These are phyloP conservation scores for Linyphia triangularis DNA, from an alignment of 2,888 invertebrate genomes.

Conservation along the genomic window DNA sequence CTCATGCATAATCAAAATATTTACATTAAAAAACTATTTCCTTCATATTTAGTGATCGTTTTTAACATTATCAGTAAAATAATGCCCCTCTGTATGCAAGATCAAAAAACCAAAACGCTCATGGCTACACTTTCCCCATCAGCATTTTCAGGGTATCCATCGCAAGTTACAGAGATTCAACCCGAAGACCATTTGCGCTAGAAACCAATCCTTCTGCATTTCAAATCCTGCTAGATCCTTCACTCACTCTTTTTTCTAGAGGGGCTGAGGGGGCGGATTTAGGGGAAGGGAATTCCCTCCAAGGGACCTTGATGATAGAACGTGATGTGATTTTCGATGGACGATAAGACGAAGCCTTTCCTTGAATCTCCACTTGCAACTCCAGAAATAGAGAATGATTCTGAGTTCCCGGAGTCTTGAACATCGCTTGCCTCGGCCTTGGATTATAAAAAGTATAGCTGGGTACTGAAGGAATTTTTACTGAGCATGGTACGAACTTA, in stretches of 20 bases:
- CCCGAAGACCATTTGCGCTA: slow-evolving; percentile 16
- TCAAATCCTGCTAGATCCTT: slow-evolving; percentile 28
- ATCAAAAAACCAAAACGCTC: too few species aligned
- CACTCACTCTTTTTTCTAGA: background rate
- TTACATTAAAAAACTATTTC: too few species aligned
- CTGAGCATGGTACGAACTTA: too few species aligned
- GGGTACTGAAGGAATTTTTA: too few species aligned
- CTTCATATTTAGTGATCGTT: too few species aligned
- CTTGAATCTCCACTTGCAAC: background rate
- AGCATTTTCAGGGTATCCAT: too few species aligned
- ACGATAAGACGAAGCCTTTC: slow-evolving; percentile 44
- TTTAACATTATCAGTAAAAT: too few species aligned
- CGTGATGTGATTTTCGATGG: slow-evolving; percentile 62
- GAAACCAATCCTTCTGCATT: slow-evolving; percentile 33
- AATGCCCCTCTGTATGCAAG: too few species aligned
- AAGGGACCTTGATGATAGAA: slow-evolving; percentile 44
- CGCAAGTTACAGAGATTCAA: too few species aligned
- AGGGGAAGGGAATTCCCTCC: background rate
- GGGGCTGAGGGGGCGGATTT: background rate
- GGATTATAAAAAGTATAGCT: too few species aligned
- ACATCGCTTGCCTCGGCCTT: background rate
- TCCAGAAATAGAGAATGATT: slow-evolving; percentile 32
- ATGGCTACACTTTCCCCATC: too few species aligned
- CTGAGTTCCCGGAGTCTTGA: background rate
- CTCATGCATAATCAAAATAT: too few species aligned